These are phyloP conservation scores for Poecilia wingei DNA, from an alignment of 2,797 vertebrate species.

Conservation along the genomic window DNA sequence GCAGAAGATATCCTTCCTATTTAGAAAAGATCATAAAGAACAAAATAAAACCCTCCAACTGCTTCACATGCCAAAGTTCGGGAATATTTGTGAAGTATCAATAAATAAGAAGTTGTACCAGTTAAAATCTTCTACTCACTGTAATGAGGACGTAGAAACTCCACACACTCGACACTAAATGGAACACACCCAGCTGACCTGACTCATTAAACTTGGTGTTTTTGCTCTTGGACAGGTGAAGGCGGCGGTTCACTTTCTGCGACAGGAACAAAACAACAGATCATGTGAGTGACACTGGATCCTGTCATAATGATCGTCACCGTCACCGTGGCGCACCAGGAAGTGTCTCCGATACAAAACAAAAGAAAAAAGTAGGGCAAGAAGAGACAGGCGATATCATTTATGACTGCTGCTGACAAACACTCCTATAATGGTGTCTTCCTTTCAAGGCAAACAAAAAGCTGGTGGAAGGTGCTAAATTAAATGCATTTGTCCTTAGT, in stretches of 20 bases:
- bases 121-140: conserved; percentile 79
- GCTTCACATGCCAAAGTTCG: neutral
- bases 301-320: neutral
- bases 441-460: conserved; percentile 47
- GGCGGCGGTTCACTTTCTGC: conserved; percentile 95
- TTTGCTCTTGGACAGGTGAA: conserved; percentile 98
- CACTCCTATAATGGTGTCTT: conserved; percentile 25
- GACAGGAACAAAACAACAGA: conserved; percentile 27
- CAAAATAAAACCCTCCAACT: neutral
- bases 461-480: conserved; percentile 33
- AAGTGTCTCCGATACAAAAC: conserved; percentile 22
- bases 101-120: neutral
- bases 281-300: conserved; percentile 18
- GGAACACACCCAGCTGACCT: conserved; percentile 93
- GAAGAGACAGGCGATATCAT: conserved; percentile 45
- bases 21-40: neutral
- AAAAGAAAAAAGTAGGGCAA: conserved; percentile 38
- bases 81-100: neutral
- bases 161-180: conserved; percentile 92
- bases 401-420: conserved; percentile 40
- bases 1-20: conserved; percentile 93
- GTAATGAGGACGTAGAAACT: conserved; percentile 90
- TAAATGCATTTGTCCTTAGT: conserved; percentile 39
- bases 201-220: conserved; percentile 98
- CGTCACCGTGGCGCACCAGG: conserved; percentile 36